Evolutionary conservation across 92 coral and sea anemone genomes (phyloP).

Genomic region (Porites cylindrica): DNA sequence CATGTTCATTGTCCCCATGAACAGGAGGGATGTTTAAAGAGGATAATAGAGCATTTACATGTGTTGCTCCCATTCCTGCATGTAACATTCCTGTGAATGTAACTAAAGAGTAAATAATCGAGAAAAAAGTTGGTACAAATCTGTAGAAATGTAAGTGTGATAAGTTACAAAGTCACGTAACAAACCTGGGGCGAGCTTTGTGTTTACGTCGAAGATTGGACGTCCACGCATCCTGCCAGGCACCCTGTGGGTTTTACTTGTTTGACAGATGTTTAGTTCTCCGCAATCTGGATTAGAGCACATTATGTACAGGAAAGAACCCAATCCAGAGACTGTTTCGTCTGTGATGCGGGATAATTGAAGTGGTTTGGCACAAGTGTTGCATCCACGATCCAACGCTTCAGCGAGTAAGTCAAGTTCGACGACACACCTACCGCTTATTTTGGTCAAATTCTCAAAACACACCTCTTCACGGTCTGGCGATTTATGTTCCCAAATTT

Average conservation of each 20-base stretch:
- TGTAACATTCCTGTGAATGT: constrained; percentile 49
- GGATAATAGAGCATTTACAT: constrained; percentile 43
- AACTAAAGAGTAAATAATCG: no score
- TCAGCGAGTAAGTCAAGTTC: constrained; percentile 2
- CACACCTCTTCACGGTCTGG: neutral
- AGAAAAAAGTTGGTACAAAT: neutral
- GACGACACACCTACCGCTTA: constrained; percentile 1
- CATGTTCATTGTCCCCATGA: neutral
- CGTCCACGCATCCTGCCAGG: neutral
- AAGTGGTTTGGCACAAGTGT: constrained; percentile 21
- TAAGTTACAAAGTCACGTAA: neutral
- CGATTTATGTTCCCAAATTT: neutral
- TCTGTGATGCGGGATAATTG: constrained; percentile 1
- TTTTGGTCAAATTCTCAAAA: neutral
- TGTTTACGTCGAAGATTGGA: constrained; percentile 29
- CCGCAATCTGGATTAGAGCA: constrained; percentile 35
- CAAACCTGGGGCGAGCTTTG: constrained; percentile 8
- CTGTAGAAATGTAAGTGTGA: neutral
- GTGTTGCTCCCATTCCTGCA: constrained; percentile 65
- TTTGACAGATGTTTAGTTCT: constrained; percentile 29
- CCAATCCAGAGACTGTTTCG: constrained; percentile 17
- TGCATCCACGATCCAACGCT: constrained; percentile 5
- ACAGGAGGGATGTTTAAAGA: constrained; percentile 49
- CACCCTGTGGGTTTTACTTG: constrained; percentile 1
- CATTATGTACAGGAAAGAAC: constrained; percentile 28